Evolutionary conservation across 2,113 vertebrate genomes (phyloP).

Genomic region (Pao palembangensis): DNA sequence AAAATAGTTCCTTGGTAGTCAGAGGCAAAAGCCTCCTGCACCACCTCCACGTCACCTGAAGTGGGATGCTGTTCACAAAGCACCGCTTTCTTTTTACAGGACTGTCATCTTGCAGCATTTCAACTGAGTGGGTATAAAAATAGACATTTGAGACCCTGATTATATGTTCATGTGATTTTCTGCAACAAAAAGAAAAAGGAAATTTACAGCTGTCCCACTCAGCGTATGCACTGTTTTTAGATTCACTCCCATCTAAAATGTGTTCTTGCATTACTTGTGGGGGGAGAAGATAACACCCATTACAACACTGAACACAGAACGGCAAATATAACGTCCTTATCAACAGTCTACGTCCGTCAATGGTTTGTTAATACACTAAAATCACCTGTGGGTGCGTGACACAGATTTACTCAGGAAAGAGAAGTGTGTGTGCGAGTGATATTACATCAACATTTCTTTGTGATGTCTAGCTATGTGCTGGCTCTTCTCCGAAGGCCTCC

Average conservation of each 20-base stretch:
- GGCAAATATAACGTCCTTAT: conserved; percentile 52
- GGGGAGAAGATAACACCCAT: conserved; percentile 49
- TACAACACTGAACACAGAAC: conserved; percentile 57
- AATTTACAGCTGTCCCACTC: conserved; percentile 64
- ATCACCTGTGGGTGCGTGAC: conserved; percentile 55
- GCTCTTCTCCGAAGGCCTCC: conserved; percentile 97
- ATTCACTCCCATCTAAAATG: conserved; percentile 49
- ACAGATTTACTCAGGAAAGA: conserved; percentile 54
- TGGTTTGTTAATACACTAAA: conserved; percentile 63
- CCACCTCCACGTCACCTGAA: conserved; percentile 42
- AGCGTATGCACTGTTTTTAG: conserved; percentile 43
- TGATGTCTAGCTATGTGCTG: conserved; percentile 99
- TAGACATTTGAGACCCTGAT: conserved; percentile 78
- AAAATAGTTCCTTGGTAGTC: conserved; percentile 46
- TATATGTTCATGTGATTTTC: conserved; percentile 70
- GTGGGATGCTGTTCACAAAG: conserved; percentile 58
- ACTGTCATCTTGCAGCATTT: conserved; percentile 72
- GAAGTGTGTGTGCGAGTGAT: conserved; percentile 38
- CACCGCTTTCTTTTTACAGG: conserved; percentile 60
- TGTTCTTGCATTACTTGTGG: conserved; percentile 41
- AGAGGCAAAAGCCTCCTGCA: conserved; percentile 39
- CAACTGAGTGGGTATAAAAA: conserved; percentile 77
- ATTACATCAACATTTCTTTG: conserved; percentile 91
- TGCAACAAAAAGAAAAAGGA: conserved; percentile 57
- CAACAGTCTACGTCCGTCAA: conserved; percentile 45